A percentile compares a stretch with the other conserved stretches of the same genome.
phyloP scores from a whole-genome alignment of 1,140 invertebrate species.

The Pseudomyrmex flavicornis region DNA sequence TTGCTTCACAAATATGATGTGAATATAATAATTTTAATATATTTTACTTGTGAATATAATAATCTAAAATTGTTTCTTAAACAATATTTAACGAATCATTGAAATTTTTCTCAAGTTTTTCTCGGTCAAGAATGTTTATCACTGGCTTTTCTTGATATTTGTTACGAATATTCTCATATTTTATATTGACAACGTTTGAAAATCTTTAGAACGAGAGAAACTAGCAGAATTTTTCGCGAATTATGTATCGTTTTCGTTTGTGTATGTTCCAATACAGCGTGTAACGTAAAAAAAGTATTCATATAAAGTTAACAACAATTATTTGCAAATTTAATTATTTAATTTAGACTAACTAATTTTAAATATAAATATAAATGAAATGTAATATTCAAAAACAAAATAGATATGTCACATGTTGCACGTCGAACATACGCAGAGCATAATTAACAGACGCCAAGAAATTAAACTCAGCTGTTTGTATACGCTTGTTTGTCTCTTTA shows the following conservation, averaged over 20 bases:
- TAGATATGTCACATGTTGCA: background rate
- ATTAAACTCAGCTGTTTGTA: background rate
- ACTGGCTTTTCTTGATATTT: background rate
- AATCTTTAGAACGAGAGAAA: background rate
- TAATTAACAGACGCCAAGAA: background rate
- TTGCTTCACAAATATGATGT: background rate
- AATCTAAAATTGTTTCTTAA: background rate
- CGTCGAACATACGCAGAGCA: background rate
- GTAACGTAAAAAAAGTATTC: too few relatives aligned
- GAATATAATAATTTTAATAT: too few relatives aligned
- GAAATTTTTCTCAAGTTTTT: background rate
- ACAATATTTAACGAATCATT: conserved; percentile 2
- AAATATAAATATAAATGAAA: too few relatives aligned
- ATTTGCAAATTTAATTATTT: too few relatives aligned
- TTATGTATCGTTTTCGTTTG: background rate
- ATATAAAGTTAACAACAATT: too few relatives aligned
- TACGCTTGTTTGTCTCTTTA: background rate
- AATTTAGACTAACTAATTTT: too few relatives aligned
- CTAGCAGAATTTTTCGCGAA: background rate
- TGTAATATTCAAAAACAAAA: too few relatives aligned
- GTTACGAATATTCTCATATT: background rate
- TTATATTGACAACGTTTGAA: background rate
- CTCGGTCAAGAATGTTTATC: background rate
- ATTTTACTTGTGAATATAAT: conserved; percentile 4
- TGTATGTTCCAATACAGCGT: background rate